Base-by-base conservation (phyloP, 2,888 invertebrate species). In the Selenia dentaria region DNA sequence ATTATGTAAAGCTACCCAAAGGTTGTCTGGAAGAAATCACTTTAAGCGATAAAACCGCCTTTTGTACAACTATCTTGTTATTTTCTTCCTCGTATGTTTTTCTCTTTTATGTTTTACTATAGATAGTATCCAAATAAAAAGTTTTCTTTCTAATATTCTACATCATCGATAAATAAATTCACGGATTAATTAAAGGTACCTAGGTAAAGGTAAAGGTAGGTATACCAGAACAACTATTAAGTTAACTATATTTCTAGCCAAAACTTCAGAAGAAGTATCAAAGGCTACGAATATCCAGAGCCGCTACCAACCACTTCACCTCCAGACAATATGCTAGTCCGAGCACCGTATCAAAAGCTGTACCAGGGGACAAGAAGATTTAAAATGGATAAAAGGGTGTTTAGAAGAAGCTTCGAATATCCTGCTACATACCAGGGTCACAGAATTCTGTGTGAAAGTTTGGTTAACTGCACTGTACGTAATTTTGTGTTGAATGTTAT, bases 391-490 rank as follows among this genome's bases (percentile, higher is more conserved):
- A 63, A 33, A 3, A 64, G 77, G 11, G 75, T 84, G 0, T 84
- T 67, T 38, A 59, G 61, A 9, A 74, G 67, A 42, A 52, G 33
- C 22, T 83, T 85, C 38, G 55, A 67, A 2, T 74, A 67, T 34
- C 56, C 51, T 0, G 48, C 80, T 0, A 52, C 48, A 8, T 6
- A 39, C 0, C 43, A 42, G 0, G 78, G 76, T 0, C 83, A 83
- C 29, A 71, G 67, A 11, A 43, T 83, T 10, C 38, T 60, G 3
- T 74, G 70, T 39, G 60, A 80, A 42, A 74, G 70, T 29, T 20
- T 69, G 8, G 64, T 80, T 48, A 62, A 74, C 34, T 85, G 85
- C 46, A 51, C 54, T 35, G 85, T 85, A 46, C 1, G 44, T 41
- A 29, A n/a, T 8, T 16, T 16, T 32, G 20, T 12, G 5, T 18